Evolutionary conservation across 2,113 vertebrate genomes (phyloP).

Genomic region (Alectura lathami): DNA sequence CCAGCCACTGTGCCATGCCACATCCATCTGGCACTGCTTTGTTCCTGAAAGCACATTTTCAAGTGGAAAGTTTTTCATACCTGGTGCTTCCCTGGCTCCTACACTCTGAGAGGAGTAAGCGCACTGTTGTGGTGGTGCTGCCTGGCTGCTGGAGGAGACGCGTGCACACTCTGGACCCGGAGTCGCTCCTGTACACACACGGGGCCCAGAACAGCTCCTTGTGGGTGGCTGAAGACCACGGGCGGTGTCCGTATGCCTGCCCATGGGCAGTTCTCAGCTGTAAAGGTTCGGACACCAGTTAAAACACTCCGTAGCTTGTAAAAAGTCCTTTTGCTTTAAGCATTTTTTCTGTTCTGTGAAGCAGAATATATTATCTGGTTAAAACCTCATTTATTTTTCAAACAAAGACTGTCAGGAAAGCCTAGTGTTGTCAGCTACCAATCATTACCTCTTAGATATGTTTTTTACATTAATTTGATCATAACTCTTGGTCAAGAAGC

Average conservation of each 20-base stretch:
- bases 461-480: neutral
- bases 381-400: neutral
- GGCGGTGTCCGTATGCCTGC: neutral
- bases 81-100: neutral
- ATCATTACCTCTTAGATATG: neutral
- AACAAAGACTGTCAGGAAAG: neutral
- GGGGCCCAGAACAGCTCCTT: neutral
- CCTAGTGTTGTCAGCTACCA: neutral
- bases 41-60: neutral
- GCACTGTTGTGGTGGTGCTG: neutral
- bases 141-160: neutral
- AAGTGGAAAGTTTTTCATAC: neutral
- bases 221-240: neutral
- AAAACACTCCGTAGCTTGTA: neutral
- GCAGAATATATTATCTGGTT: neutral
- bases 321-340: neutral
- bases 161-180: neutral
- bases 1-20: accelerated
- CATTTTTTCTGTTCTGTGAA: neutral
- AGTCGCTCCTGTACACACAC: neutral
- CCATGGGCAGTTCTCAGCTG: neutral
- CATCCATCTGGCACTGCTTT: neutral
- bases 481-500: neutral
- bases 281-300: neutral
- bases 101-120: neutral